These are phyloP conservation scores for Lysandra coridon DNA, from an alignment of 2,888 invertebrate species.

Conservation along the genomic window DNA sequence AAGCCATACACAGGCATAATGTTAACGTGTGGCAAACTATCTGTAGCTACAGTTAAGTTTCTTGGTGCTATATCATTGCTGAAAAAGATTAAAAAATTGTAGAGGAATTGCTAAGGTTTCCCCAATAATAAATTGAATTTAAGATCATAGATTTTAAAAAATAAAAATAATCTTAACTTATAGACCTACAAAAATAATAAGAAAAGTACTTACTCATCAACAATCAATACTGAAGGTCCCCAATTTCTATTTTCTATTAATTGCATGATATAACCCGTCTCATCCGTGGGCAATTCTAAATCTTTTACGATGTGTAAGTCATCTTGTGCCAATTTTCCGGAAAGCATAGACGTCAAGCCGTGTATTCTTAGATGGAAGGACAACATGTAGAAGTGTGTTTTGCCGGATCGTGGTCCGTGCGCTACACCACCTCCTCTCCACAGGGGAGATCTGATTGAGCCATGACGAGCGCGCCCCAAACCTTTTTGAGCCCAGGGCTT, in stretches of 20 bases:
- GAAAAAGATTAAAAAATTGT: slow-evolving; percentile 55
- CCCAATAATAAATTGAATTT: background rate
- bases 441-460: slow-evolving; percentile 94
- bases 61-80: slow-evolving; percentile 92
- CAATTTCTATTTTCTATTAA: slow-evolving; percentile 92
- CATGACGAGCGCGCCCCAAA: slow-evolving; percentile 93
- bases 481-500: slow-evolving; percentile 99
- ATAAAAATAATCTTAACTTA: background rate
- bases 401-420: slow-evolving; percentile 96
- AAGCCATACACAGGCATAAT: slow-evolving; percentile 97
- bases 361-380: slow-evolving; percentile 87
- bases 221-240: slow-evolving; percentile 97
- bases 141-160: too few relatives aligned
- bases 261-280: slow-evolving; percentile 88
- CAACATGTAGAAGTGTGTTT: slow-evolving; percentile 95
- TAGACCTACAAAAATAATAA: background rate
- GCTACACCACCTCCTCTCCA: slow-evolving; percentile 91
- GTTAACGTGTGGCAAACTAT: slow-evolving; percentile 89
- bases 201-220: slow-evolving; percentile 88
- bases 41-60: slow-evolving; percentile 92
- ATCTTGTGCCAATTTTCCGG: slow-evolving; percentile 96
- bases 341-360: slow-evolving; percentile 91
- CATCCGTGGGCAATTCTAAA: slow-evolving; percentile 91
- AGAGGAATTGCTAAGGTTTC: background rate
- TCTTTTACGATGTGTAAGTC: slow-evolving; percentile 95